Base-by-base conservation (phyloP, 1,140 invertebrate species). In the Drosophila kohkoa region DNA sequence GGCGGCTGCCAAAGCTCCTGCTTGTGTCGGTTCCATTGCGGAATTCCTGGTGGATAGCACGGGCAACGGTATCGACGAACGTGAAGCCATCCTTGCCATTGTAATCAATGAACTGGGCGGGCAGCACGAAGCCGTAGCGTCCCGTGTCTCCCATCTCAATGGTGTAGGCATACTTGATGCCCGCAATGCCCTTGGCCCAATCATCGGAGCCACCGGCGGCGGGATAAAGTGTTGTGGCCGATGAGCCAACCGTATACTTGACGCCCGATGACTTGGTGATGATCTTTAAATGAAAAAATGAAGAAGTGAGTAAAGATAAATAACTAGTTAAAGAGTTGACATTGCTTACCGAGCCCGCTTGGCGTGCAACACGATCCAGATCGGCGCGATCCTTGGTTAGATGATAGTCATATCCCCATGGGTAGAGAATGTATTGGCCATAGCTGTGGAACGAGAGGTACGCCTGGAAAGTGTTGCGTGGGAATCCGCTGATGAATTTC, bases 361-460 rank as follows among this genome's bases (percentile, higher is more conserved):
- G 94, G 32, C 94, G 94, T 0, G 95, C 96, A n/a, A 96, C 94
- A 20, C 92, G 93, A 69, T 95, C 93, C 28, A 98, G 92, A 38
- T 97, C 96, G 25, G 94, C 93, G 78, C 96, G 95, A 92, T 97
- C 96, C 54, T 94, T 93, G 0, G 96, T 95, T 41, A 95, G 94
- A 13, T 93, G 93, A 64, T 94, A 94, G 57, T 96, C 96, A 86
- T 96, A 96, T 16, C 97, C 96, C 96, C 96, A 98, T 1, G 97
- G 97, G 66, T 97, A 95, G 7, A 98, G 93, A 86, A 97, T 95
- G 93, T 97, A 97, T 93, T 98, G 97, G 0, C 96, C 96, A 82
- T 98, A 98, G 49, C 97, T 97, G 91, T 99, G 98, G 77, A 98
- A 95, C 1, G 96, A 96, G 25, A 98, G 86, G 74, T 97, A 98